Evolutionary conservation across 1,140 invertebrate species (phyloP).

Genomic region (Neodiprion lecontei): DNA sequence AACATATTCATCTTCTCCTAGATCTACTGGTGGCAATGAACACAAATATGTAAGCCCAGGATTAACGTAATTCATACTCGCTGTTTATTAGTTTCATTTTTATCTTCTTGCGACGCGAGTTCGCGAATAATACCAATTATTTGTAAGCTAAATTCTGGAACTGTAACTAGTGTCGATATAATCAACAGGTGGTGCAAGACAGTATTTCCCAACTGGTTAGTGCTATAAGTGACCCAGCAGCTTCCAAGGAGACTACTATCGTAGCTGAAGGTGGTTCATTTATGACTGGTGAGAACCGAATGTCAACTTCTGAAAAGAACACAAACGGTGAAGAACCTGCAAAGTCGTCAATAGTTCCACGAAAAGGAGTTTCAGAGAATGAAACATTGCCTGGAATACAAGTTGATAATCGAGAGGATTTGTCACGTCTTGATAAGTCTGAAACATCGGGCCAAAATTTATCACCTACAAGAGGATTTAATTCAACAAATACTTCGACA

Average conservation of each 20-base stretch:
- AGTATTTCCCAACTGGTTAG: too few relatives aligned
- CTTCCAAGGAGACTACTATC: background rate
- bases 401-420: too few relatives aligned
- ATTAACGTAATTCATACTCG: too few relatives aligned
- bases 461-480: background rate
- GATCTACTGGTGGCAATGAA: background rate
- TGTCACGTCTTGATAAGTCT: too few relatives aligned
- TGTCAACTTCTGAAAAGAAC: slow-evolving; percentile 8
- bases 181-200: too few relatives aligned
- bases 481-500: background rate
- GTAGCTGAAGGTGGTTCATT: slow-evolving; percentile 8
- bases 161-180: too few relatives aligned
- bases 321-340: slow-evolving; percentile 23
- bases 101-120: too few relatives aligned
- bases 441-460: background rate
- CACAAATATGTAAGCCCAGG: too few relatives aligned
- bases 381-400: slow-evolving; percentile 24
- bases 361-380: slow-evolving; percentile 25
- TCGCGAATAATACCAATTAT: too few relatives aligned
- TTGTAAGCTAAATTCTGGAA: too few relatives aligned
- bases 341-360: slow-evolving; percentile 14
- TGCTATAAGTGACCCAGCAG: background rate
- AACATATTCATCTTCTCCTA: too few relatives aligned
- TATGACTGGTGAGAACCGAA: background rate
- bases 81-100: too few relatives aligned